Base-by-base conservation (phyloP, 2,113 vertebrate species). In the Heterocephalus glaber region DNA sequence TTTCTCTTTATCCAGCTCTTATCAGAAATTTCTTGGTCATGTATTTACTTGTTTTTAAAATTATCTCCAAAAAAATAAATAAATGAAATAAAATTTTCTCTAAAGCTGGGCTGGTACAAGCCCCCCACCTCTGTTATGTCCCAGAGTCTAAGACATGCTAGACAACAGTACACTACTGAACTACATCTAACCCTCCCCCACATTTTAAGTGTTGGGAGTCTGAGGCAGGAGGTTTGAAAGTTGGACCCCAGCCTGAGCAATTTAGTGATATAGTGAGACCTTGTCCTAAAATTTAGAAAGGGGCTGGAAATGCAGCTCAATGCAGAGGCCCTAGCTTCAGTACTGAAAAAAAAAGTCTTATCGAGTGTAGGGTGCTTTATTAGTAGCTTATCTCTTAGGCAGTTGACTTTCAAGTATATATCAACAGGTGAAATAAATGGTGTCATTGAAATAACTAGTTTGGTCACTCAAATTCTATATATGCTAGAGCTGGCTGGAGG, bases 401-500 rank as follows among this genome's bases (percentile, higher is more conserved):
- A 89, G 38, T 84, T 92, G 49, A 87, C 44, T 94, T 94, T 19
- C 41, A 33, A 82, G 33, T 86, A 0, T 83, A 79, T 93, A 52
- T 94, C 49, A 77, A 0, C 60, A 54, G 79, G 12, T 85, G 26
- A 90, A 92, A 81, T 91, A 49, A 63, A 77, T 79, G 12, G 7
- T 83, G 5, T 87, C 5, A 30, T 84, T 85, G 76, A 56, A 93
- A 89, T 58, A 84, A 87, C 26, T 77, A 5, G 26, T 80, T 79
- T 94, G 11, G 47, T 95, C 47, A 74, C 19, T 82, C 79, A 70
- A 76, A 86, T 94, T 91, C 47, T 79, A 10, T 93, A 28, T 8
- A 1, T 96, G 92, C 85, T 86, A 49, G 52, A 81, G 83, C 95
- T 97, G 96, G 90, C 86, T 97, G 80, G 97, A 97, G 93, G 94